Conservation (phyloP, 2,797 vertebrate species). For the Enteromius treurensis region DNA sequence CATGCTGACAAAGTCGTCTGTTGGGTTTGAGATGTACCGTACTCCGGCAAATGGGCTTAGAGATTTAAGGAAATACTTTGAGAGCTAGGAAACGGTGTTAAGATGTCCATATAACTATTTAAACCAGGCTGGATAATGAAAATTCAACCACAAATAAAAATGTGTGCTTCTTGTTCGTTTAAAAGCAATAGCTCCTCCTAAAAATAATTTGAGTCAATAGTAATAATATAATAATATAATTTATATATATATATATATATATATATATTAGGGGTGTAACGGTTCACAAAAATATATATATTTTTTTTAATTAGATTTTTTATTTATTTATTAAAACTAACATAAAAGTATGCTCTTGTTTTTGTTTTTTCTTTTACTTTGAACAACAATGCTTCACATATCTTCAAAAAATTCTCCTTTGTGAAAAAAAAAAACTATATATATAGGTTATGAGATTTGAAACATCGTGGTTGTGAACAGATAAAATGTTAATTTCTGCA, state of each 20-base stretch:
- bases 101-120: neutral
- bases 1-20: slow-evolving; percentile 22
- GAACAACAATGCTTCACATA: too few relatives aligned
- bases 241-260: too few relatives aligned
- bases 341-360: too few relatives aligned
- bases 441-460: neutral
- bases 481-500: neutral
- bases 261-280: too few relatives aligned
- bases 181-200: neutral
- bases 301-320: too few relatives aligned
- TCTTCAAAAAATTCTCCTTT: too few relatives aligned
- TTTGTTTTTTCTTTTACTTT: too few relatives aligned
- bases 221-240: too few relatives aligned
- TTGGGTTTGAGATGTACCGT: slow-evolving; percentile 17
- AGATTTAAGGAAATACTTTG: slow-evolving; percentile 12
- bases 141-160: neutral
- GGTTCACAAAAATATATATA: too few relatives aligned
- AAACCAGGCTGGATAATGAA: neutral
- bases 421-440: too few relatives aligned
- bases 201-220: neutral
- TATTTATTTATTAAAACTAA: too few relatives aligned
- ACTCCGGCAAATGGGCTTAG: neutral
- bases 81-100: slow-evolving; percentile 5
- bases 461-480: neutral
- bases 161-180: neutral